Percentiles rank a stretch among this genome's conserved stretches.
Evolutionary conservation across 2,888 invertebrate species (phyloP).

Genomic region (Globia sparganii): DNA sequence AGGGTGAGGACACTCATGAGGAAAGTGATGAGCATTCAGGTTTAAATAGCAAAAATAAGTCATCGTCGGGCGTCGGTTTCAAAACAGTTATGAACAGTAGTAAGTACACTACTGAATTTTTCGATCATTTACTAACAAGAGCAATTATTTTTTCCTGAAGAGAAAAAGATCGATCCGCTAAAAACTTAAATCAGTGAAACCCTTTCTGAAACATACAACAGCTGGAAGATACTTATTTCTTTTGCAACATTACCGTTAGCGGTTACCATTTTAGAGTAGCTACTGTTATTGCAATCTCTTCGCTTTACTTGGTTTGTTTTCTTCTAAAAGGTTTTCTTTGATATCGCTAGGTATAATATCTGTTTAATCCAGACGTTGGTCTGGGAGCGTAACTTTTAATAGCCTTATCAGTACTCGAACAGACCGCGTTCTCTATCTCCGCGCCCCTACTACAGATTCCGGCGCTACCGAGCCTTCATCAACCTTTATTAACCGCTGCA

Average conservation of each 20-base stretch:
- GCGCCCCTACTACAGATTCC: constrained; percentile 71
- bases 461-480: constrained; percentile 71
- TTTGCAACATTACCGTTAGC: constrained; percentile 73
- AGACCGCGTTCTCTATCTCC: constrained; percentile 81
- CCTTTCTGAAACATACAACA: constrained; percentile 67
- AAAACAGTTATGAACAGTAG: not conserved
- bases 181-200: constrained; percentile 67
- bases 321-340: constrained; percentile 76
- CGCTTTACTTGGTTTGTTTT: constrained; percentile 72
- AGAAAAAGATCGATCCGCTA: not conserved
- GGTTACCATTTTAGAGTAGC: constrained; percentile 70
- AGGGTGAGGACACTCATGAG: too few relatives aligned
- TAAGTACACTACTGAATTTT: not conserved
- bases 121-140: not conserved
- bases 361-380: constrained; percentile 82
- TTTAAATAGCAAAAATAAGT: too few relatives aligned
- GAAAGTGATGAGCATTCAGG: not conserved
- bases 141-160: not conserved
- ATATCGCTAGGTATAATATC: constrained; percentile 78
- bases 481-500: constrained; percentile 81
- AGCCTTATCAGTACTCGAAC: constrained; percentile 87
- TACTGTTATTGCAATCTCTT: constrained; percentile 73
- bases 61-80: too few relatives aligned
- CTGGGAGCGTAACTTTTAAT: constrained; percentile 88
- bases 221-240: constrained; percentile 59